Percentiles rank a stretch among this genome's conserved stretches.
Evolutionary conservation across 2,113 vertebrate genomes (phyloP).

Genomic region (Saguinus imperator): DNA sequence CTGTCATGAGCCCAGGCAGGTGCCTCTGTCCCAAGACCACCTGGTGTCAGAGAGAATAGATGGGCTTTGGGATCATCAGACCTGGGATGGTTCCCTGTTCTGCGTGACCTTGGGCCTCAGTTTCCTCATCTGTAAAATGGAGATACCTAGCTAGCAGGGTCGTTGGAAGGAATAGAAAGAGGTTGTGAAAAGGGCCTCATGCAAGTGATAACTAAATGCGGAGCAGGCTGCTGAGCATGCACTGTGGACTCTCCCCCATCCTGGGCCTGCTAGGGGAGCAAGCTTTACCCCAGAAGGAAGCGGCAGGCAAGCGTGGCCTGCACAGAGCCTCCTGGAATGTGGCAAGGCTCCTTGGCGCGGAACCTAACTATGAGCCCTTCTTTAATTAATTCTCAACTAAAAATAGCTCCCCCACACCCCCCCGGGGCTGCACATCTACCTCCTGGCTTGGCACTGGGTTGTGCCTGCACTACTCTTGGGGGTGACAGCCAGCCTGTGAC

Average conservation of each 20-base stretch:
- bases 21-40: neutral
- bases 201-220: too few species aligned
- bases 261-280: neutral
- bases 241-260: neutral
- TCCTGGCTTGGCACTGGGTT: neutral
- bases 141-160: neutral
- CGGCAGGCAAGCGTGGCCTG: neutral
- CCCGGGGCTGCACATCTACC: conserved; percentile 32
- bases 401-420: neutral
- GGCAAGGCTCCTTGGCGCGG: conserved; percentile 14
- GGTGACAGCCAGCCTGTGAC: conserved; percentile 57
- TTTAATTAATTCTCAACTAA: conserved; percentile 58
- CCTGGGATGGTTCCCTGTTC: neutral
- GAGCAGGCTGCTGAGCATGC: fast-evolving
- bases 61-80: neutral
- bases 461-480: neutral
- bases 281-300: conserved; percentile 46
- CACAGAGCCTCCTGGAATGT: conserved; percentile 39
- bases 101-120: neutral
- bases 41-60: neutral
- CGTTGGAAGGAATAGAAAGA: neutral
- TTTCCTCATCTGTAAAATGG: conserved; percentile 1
- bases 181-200: neutral
- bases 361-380: neutral
- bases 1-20: neutral